Conservation (phyloP, 2,797 vertebrate genomes). For the Notolabrus celidotus region DNA sequence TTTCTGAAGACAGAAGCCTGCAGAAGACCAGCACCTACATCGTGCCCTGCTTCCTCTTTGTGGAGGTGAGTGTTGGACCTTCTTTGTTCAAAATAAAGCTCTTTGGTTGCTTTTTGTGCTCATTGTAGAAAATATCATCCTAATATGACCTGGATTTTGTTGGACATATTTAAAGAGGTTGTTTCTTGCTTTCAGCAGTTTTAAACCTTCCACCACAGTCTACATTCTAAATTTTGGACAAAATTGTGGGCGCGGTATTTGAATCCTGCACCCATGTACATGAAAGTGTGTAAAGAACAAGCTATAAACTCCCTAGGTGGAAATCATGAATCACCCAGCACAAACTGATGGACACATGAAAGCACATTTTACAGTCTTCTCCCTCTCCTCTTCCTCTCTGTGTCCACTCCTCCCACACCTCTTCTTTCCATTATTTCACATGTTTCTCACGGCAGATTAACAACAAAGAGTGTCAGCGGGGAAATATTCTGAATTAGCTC, state of each 20-base stretch:
- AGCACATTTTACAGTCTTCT: conserved; percentile 31
- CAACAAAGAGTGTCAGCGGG: conserved; percentile 35
- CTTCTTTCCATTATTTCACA: conserved; percentile 30
- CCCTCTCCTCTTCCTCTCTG: background rate
- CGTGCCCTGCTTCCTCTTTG: conserved; percentile 92
- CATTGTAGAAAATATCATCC: background rate
- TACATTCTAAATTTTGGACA: background rate
- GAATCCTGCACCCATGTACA: background rate
- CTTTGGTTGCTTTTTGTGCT: background rate
- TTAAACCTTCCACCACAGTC: background rate
- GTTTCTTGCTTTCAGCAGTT: conserved; percentile 2
- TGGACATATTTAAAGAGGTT: background rate
- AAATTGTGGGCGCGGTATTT: background rate
- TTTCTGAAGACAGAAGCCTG: conserved; percentile 56
- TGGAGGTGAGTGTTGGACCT: conserved; percentile 87
- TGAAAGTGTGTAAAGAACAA: background rate
- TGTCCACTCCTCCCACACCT: conserved; percentile 5
- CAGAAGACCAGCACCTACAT: conserved; percentile 91
- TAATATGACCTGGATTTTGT: conserved; percentile 10
- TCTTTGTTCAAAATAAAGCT: background rate
- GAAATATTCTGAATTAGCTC: conserved; percentile 56
- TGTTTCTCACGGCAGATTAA: conserved; percentile 68
- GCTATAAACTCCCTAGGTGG: background rate
- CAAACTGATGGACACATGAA: conserved; percentile 33
- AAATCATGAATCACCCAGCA: conserved; percentile 7